Conservation (phyloP, 2,888 invertebrate genomes). For the Lucinisca nassula region DNA sequence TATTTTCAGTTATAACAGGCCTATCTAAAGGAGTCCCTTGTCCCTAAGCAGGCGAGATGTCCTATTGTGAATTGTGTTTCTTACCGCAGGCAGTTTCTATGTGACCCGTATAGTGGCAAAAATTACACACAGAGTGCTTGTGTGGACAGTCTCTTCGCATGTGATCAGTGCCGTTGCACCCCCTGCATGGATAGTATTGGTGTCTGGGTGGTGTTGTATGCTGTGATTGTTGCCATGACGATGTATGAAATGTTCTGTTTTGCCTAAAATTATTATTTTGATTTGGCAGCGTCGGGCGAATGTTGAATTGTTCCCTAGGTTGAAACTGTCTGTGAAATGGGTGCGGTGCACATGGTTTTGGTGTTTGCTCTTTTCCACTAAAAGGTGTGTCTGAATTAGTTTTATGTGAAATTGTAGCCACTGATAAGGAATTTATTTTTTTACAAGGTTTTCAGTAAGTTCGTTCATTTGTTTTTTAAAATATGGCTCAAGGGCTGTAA, state of each 20-base stretch:
- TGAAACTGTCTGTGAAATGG: background rate
- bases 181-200: background rate
- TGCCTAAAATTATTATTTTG: background rate
- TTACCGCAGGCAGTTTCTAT: background rate
- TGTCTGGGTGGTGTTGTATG: background rate
- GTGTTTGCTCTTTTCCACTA: background rate
- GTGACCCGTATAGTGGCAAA: background rate
- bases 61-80: constrained; percentile 1
- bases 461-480: constrained; percentile 1
- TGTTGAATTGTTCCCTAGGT: background rate
- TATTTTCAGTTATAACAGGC: background rate
- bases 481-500: background rate
- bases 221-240: background rate
- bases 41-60: constrained; percentile 19
- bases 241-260: too few relatives aligned
- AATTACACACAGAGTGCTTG: background rate
- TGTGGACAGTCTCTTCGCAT: background rate
- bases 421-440: background rate
- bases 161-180: background rate
- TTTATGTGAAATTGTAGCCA: background rate
- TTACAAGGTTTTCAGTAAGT: background rate
- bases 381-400: too few relatives aligned
- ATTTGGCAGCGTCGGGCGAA: background rate
- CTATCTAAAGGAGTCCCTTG: background rate
- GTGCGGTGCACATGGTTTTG: background rate